These are phyloP conservation scores for Brachionus rubens DNA, from an alignment of 1,140 invertebrate genomes.

Conservation along the genomic window DNA sequence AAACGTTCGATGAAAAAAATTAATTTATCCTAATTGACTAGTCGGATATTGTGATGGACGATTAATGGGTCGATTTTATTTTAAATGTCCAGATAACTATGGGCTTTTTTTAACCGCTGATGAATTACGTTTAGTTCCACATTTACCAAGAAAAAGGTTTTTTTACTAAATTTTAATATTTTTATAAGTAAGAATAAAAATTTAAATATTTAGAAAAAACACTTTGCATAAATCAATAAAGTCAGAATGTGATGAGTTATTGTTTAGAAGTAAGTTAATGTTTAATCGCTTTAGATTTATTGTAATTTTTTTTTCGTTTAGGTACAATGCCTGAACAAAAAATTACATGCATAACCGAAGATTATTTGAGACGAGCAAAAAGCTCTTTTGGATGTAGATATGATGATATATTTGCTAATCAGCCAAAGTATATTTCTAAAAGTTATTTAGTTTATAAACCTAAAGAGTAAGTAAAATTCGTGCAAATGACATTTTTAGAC, in stretches of 20 bases:
- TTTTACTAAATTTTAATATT: not conserved
- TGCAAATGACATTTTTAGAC: not conserved
- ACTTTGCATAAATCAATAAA: not conserved
- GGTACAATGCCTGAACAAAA: not conserved
- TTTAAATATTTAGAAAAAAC: not conserved
- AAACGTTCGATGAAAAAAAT: too few species aligned
- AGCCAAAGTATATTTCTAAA: not conserved
- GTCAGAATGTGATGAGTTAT: slow-evolving; percentile 42
- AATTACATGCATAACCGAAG: not conserved
- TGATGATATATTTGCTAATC: not conserved
- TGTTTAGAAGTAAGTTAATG: slow-evolving; percentile 39
- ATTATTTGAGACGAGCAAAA: slow-evolving; percentile 26
- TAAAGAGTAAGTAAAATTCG: not conserved
- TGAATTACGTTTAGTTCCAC: not conserved
- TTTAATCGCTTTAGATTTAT: not conserved
- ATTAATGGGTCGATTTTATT: not conserved
- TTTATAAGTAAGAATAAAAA: not conserved
- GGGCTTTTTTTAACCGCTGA: slow-evolving; percentile 41
- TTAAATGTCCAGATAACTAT: slow-evolving; percentile 13
- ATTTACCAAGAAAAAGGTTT: slow-evolving; percentile 14
- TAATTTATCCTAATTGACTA: too few species aligned
- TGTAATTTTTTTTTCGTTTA: not conserved
- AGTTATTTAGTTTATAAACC: not conserved
- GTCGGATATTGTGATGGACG: slow-evolving; percentile 36
- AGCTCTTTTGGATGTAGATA: not conserved